These are phyloP conservation scores for Theodoxus fluviatilis DNA, from an alignment of 2,888 invertebrate genomes.

Conservation along the genomic window DNA sequence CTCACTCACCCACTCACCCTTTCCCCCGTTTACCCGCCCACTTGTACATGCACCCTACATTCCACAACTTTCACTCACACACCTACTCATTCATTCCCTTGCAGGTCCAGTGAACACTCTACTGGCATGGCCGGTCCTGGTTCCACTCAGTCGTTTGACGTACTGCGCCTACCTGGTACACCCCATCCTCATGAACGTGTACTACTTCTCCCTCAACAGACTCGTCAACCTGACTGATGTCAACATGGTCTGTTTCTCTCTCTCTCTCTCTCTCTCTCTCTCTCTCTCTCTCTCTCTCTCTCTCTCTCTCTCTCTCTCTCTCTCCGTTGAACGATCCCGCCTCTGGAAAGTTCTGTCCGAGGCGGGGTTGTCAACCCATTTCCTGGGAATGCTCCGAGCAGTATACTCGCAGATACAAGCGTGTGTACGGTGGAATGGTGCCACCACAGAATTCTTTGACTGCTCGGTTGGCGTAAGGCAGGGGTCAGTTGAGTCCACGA, in stretches of 20 bases:
- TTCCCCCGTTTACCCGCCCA: neutral
- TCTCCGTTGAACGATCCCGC: too few relatives aligned
- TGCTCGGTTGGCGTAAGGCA: too few relatives aligned
- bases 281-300: neutral
- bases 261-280: neutral
- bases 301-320: too few relatives aligned
- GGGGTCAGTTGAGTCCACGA: too few relatives aligned
- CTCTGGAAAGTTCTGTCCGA: too few relatives aligned
- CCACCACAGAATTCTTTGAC: too few relatives aligned
- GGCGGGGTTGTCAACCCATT: too few relatives aligned
- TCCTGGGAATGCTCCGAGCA: too few relatives aligned
- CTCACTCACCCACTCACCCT: too few relatives aligned
- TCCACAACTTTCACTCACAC: slow-evolving; percentile 7
- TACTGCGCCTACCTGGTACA: slow-evolving; percentile 85
- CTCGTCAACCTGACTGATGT: slow-evolving; percentile 25
- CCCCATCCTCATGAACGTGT: slow-evolving; percentile 35
- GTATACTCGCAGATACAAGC: too few relatives aligned
- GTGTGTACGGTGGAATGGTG: too few relatives aligned
- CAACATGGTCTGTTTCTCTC: slow-evolving; percentile 24
- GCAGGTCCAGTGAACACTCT: slow-evolving; percentile 78
- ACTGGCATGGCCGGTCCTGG: slow-evolving; percentile 81
- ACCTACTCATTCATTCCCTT: slow-evolving; percentile 8
- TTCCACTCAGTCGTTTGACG: slow-evolving; percentile 87
- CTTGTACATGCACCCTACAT: neutral
- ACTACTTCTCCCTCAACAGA: slow-evolving; percentile 22